Evolutionary conservation across 2,113 vertebrate genomes (phyloP).

Genomic region (Porphyrio hochstetteri): DNA sequence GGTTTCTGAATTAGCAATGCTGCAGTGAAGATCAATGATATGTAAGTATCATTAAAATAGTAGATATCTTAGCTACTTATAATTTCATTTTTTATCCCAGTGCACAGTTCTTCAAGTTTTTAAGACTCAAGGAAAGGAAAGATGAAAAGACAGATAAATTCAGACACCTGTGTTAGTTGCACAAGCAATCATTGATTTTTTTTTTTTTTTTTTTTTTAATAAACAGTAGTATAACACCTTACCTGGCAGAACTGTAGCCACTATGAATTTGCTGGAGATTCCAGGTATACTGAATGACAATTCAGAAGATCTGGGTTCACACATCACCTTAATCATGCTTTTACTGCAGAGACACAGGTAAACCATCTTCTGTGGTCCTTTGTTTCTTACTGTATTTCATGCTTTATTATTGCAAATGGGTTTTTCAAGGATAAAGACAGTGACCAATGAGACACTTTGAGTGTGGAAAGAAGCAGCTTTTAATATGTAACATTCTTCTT

Average conservation of each 20-base stretch:
- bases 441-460: background rate
- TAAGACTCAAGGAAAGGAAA: background rate
- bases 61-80: background rate
- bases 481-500: background rate
- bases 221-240: background rate
- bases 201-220: background rate
- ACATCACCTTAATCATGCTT: background rate
- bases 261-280: background rate
- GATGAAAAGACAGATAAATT: background rate
- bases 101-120: background rate
- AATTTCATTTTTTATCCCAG: background rate
- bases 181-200: background rate
- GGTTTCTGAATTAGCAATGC: background rate
- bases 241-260: background rate
- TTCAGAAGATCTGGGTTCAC: background rate
- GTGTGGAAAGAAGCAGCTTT: background rate
- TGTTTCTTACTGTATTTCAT: background rate
- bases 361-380: background rate
- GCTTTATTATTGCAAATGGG: background rate
- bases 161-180: background rate
- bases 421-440: background rate
- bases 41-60: background rate
- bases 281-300: fast-evolving
- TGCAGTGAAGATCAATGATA: background rate
- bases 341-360: background rate